Percentiles rank a stretch among this genome's conserved stretches.
phyloP scores from a whole-genome alignment of 1,140 invertebrate species.

The Drosophila sp. region DNA sequence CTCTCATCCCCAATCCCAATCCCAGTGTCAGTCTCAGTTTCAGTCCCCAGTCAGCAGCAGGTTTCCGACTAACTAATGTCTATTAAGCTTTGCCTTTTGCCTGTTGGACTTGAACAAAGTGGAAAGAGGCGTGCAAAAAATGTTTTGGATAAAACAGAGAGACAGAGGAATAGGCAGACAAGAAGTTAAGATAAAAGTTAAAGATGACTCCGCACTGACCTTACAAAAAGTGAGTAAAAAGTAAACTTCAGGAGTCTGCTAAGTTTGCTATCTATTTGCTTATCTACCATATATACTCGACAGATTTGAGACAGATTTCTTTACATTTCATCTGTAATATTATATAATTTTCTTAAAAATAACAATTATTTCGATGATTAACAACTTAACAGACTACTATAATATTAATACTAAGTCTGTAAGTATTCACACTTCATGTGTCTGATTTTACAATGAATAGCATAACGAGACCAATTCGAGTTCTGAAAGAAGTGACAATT shows the following conservation, averaged over 20 bases:
- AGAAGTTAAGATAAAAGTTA: background rate
- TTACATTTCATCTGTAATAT: too few species aligned
- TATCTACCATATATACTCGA: too few species aligned
- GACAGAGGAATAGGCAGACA: background rate
- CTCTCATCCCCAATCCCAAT: background rate
- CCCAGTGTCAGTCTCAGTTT: background rate
- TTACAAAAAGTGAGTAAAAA: too few species aligned
- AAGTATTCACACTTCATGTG: too few species aligned
- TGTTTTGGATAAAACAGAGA: background rate
- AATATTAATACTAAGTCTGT: too few species aligned
- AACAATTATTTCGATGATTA: too few species aligned
- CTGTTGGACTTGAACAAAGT: constrained; percentile 18
- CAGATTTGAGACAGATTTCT: too few species aligned
- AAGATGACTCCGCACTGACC: background rate
- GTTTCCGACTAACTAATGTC: constrained; percentile 34
- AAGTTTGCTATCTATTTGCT: too few species aligned
- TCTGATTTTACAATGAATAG: background rate
- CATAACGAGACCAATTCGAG: background rate
- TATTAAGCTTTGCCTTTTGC: constrained; percentile 31
- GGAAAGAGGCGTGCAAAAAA: background rate
- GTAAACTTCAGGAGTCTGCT: too few species aligned
- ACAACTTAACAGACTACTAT: too few species aligned
- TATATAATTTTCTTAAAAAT: too few species aligned
- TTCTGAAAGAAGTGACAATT: background rate
- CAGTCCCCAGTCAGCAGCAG: constrained; percentile 12